Evolutionary conservation across 2,888 invertebrate genomes (phyloP).

Genomic region (Cartodere bifasciata): DNA sequence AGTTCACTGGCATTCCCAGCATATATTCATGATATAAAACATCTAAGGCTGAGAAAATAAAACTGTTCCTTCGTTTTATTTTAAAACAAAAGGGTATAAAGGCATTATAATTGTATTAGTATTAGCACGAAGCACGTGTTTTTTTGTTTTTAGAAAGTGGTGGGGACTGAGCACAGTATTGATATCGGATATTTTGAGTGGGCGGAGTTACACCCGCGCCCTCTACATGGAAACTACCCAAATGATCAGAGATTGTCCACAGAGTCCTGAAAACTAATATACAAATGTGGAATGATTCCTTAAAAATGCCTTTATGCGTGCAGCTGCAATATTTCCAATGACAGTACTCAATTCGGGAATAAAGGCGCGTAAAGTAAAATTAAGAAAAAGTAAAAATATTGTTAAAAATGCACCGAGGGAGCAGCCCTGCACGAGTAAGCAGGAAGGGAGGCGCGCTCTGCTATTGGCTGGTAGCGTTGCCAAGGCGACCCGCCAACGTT

Average conservation of each 20-base stretch:
- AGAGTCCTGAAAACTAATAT: no score
- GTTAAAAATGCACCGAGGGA: constrained; percentile 14
- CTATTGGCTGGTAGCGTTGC: constrained; percentile 25
- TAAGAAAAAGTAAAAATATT: constrained; percentile 11
- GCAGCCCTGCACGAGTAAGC: constrained; percentile 14
- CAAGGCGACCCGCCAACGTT: constrained; percentile 31
- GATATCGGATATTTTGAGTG: constrained; percentile 31
- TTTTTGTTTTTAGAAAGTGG: constrained; percentile 24
- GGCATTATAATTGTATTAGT: constrained; percentile 18
- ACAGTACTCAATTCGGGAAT: constrained; percentile 6
- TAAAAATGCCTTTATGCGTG: no score
- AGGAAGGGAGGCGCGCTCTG: constrained; percentile 22
- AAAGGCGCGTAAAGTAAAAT: constrained; percentile 9
- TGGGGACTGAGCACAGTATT: constrained; percentile 26
- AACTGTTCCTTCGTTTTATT: no score
- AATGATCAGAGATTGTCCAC: no score
- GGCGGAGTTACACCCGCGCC: constrained; percentile 23
- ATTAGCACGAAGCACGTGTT: constrained; percentile 29
- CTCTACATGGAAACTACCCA: no score
- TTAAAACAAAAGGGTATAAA: no score
- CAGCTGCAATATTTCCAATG: no score
- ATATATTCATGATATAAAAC: no score
- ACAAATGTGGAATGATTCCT: no score
- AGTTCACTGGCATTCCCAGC: no score
- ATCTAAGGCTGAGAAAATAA: no score